These are phyloP conservation scores for Hyperopisus bebe DNA, from an alignment of 2,113 vertebrate genomes.

Conservation along the genomic window DNA sequence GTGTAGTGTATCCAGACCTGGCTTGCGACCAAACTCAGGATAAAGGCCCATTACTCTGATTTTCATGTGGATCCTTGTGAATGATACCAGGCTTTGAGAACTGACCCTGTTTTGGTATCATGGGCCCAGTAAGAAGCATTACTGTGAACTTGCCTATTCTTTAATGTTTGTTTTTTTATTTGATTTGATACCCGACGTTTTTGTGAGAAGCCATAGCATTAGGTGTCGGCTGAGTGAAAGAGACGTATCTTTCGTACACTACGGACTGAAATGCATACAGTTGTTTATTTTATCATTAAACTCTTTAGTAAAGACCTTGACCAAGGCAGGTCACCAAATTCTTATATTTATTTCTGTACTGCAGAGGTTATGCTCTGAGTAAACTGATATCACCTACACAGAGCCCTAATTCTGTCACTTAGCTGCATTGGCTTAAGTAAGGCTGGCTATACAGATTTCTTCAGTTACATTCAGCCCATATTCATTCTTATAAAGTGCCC, in stretches of 20 bases:
- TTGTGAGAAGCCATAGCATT: neutral
- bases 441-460: neutral
- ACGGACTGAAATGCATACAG: neutral
- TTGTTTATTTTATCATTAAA: conserved; percentile 8
- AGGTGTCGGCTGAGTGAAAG: neutral
- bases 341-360: neutral
- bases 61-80: neutral
- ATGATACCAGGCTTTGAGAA: neutral
- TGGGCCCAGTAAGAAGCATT: neutral
- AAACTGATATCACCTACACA: neutral
- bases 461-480: neutral
- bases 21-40: neutral
- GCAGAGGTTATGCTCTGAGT: neutral
- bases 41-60: neutral
- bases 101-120: neutral
- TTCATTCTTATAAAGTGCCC: neutral
- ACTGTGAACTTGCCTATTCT: neutral
- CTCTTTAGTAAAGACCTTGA: neutral
- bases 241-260: neutral
- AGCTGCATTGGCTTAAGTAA: neutral
- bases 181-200: neutral
- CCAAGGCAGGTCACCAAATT: neutral
- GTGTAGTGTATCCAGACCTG: neutral
- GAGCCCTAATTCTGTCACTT: neutral
- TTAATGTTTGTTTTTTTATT: neutral